These are phyloP conservation scores for Drosophila crucigera DNA, from an alignment of 2,888 invertebrate genomes.

Conservation along the genomic window DNA sequence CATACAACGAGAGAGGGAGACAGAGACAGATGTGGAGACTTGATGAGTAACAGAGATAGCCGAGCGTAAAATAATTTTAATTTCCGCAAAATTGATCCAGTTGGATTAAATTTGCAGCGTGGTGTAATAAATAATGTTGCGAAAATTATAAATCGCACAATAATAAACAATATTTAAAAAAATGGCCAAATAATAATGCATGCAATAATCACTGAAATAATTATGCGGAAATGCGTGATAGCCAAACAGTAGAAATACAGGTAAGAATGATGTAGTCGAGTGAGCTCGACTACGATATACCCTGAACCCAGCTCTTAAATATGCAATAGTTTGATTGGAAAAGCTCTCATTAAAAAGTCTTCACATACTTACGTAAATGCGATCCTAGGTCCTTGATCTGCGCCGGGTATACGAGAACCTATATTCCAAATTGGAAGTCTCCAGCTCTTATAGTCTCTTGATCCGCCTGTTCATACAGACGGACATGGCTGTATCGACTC, in stretches of 20 bases:
- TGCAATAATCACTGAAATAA: slow-evolving; percentile 33
- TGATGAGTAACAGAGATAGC: slow-evolving; percentile 16
- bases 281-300: neutral
- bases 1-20: slow-evolving; percentile 1
- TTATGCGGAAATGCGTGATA: slow-evolving; percentile 23
- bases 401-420: too few species aligned
- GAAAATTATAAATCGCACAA: slow-evolving; percentile 58
- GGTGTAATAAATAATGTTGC: slow-evolving; percentile 63
- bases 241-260: slow-evolving; percentile 4
- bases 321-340: neutral
- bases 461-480: neutral
- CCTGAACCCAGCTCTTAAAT: neutral
- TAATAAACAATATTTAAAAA: slow-evolving; percentile 38
- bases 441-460: neutral
- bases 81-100: slow-evolving; percentile 70
- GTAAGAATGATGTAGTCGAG: neutral
- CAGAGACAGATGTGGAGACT: neutral
- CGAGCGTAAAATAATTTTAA: slow-evolving; percentile 52
- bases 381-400: too few species aligned
- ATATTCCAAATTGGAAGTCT: neutral
- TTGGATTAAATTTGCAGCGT: slow-evolving; percentile 46
- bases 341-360: neutral
- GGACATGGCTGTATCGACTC: too few species aligned
- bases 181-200: slow-evolving; percentile 32
- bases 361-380: neutral